These are phyloP conservation scores for Zapus hudsonius DNA, from an alignment of 2,113 vertebrate genomes.

Conservation along the genomic window DNA sequence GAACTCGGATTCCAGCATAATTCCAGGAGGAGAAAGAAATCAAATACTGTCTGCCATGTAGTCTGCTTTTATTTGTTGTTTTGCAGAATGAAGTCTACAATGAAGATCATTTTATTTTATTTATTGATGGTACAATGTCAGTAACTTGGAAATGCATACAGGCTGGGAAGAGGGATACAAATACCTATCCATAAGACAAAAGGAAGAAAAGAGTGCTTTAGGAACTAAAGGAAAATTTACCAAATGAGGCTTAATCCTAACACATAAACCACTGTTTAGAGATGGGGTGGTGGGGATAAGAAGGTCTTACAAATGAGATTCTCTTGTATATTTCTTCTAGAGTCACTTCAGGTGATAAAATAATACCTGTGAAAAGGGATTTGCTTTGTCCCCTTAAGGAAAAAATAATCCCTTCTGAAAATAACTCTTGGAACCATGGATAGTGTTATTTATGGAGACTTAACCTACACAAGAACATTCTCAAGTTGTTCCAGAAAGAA, in stretches of 20 bases:
- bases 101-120: slow-evolving; percentile 32
- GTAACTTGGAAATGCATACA: slow-evolving; percentile 48
- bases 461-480: slow-evolving; percentile 20
- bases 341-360: slow-evolving; percentile 47
- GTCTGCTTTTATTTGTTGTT: slow-evolving; percentile 48
- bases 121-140: slow-evolving; percentile 54
- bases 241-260: slow-evolving; percentile 45
- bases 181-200: slow-evolving; percentile 15
- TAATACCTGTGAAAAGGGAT: slow-evolving; percentile 51
- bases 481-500: slow-evolving; percentile 39
- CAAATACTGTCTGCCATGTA: fast-evolving
- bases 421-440: slow-evolving; percentile 35
- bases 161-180: slow-evolving; percentile 45
- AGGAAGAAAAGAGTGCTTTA: slow-evolving; percentile 36
- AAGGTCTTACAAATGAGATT: background rate
- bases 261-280: background rate
- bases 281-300: background rate
- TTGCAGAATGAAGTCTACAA: background rate
- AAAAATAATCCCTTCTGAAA: slow-evolving; percentile 52
- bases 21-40: fast-evolving
- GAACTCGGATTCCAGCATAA: background rate
- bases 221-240: slow-evolving; percentile 62
- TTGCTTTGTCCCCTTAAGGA: slow-evolving; percentile 32
- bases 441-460: slow-evolving; percentile 51
- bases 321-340: background rate